These are phyloP conservation scores for Acronicta leporina DNA, from an alignment of 2,888 invertebrate species.

Conservation along the genomic window DNA sequence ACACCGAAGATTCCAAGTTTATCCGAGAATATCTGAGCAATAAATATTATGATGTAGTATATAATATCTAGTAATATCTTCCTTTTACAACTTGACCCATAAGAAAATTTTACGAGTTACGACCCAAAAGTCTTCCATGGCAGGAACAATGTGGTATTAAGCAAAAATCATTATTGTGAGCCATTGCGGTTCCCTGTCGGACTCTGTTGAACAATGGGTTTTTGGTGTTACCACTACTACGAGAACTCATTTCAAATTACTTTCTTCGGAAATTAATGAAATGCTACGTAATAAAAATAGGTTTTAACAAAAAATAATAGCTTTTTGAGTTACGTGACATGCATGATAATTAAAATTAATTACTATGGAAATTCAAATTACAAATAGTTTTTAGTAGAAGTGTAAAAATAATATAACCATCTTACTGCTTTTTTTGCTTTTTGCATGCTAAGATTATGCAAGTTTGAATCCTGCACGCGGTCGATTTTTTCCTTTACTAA, in stretches of 20 bases:
- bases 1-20: neutral
- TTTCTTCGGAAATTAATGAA: neutral
- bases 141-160: constrained; percentile 84
- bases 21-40: neutral
- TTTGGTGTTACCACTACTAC: constrained; percentile 52
- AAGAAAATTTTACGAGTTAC: constrained; percentile 67
- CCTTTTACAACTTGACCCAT: constrained; percentile 44
- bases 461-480: too few relatives aligned
- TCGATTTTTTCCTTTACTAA: too few relatives aligned
- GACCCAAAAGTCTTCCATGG: constrained; percentile 64
- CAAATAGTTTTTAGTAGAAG: too few relatives aligned
- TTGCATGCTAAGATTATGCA: too few relatives aligned
- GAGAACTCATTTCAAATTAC: constrained; percentile 20
- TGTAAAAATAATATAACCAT: too few relatives aligned
- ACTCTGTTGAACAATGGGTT: constrained; percentile 59
- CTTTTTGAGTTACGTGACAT: too few relatives aligned
- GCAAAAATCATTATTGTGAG: constrained; percentile 75
- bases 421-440: too few relatives aligned
- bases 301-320: too few relatives aligned
- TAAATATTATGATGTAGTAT: neutral
- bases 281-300: too few relatives aligned
- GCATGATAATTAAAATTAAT: too few relatives aligned
- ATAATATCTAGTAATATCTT: neutral
- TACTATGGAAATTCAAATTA: too few relatives aligned
- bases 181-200: constrained; percentile 61